Conservation (phyloP, 2,888 invertebrate species). For the Idaea biselata region DNA sequence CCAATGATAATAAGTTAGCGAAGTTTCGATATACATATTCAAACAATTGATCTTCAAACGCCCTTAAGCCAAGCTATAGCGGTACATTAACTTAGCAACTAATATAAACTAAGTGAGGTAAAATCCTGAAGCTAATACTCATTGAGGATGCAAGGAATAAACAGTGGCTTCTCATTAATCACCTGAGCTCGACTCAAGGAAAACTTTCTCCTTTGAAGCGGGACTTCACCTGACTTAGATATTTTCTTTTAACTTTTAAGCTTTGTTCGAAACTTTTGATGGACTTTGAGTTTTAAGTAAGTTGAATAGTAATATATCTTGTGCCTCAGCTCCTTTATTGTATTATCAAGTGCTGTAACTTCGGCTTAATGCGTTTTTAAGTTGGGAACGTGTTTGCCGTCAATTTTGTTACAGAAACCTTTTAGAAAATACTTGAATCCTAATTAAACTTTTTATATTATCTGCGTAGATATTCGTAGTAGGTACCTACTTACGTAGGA, state of each 20-base stretch:
- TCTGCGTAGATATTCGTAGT: not conserved
- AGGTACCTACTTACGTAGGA: too few relatives aligned
- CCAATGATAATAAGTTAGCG: not conserved
- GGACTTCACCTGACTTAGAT: constrained; percentile 75
- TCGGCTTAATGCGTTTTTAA: constrained; percentile 36
- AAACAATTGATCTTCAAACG: not conserved
- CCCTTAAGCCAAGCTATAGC: not conserved
- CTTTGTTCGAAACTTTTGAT: constrained; percentile 77
- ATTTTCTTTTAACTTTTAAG: constrained; percentile 81
- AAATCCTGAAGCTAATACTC: constrained; percentile 59
- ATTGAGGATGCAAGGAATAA: constrained; percentile 63
- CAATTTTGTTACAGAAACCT: constrained; percentile 1
- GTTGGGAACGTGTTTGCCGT: constrained; percentile 20
- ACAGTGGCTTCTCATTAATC: constrained; percentile 73
- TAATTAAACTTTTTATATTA: not conserved
- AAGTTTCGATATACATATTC: not conserved
- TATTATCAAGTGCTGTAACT: constrained; percentile 52
- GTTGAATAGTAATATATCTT: constrained; percentile 79
- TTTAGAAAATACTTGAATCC: not conserved
- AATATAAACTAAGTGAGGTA: constrained; percentile 24
- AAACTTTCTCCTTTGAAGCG: constrained; percentile 73
- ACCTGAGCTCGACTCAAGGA: constrained; percentile 44
- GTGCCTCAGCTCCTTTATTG: constrained; percentile 53
- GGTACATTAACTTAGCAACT: not conserved
- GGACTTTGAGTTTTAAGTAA: constrained; percentile 78